phyloP scores from a whole-genome alignment of 2,113 vertebrate genomes.

The Oceanites oceanicus region DNA sequence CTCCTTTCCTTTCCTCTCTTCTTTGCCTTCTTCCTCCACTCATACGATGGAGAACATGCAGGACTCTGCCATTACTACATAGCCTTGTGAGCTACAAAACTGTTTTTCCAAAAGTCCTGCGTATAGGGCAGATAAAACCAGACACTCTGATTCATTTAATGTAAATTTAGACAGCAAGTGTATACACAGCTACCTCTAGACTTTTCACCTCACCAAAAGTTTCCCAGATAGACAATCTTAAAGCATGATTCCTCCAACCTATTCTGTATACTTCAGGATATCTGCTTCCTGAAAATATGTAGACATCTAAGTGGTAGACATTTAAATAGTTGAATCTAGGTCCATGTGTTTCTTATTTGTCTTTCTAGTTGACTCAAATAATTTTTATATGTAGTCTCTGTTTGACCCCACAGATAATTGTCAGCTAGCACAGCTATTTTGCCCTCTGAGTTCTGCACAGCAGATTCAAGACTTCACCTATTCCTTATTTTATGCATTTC shows the following conservation, averaged over 20 bases:
- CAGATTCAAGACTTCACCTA: not conserved
- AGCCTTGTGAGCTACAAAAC: not conserved
- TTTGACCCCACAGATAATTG: not conserved
- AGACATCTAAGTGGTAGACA: not conserved
- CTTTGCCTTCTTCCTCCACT: not conserved
- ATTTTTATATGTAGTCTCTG: not conserved
- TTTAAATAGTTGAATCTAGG: not conserved
- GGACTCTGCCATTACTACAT: not conserved
- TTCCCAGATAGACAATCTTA: not conserved
- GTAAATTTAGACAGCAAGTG: not conserved
- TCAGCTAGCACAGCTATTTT: not conserved
- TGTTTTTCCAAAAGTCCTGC: not conserved
- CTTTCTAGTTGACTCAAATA: not conserved
- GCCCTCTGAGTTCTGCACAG: not conserved
- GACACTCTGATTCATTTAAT: not conserved
- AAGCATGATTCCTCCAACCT: not conserved
- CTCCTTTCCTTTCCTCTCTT: not conserved
- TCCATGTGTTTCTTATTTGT: not conserved
- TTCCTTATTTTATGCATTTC: not conserved
- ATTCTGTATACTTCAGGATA: not conserved
- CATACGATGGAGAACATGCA: rapidly evolving
- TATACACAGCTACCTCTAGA: not conserved
- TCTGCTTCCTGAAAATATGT: not conserved
- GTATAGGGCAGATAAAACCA: not conserved
- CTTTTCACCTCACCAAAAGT: not conserved